Evolutionary conservation across 1,140 invertebrate species (phyloP), one percentile per base, ranked within the genome.

Genomic region (Paralvinella palmiformis): DNA sequence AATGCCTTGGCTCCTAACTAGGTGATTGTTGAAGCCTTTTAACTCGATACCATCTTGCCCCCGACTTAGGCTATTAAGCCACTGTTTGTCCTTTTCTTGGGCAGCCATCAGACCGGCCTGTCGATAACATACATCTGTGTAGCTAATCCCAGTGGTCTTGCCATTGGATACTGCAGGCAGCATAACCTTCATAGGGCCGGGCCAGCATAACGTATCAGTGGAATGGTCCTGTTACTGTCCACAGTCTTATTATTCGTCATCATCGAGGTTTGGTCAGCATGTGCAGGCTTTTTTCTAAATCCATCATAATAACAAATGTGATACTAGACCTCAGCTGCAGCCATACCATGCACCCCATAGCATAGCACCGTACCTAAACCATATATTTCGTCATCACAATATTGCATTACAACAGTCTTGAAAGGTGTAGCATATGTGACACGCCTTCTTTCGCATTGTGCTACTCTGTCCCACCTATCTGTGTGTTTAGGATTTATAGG

Each of bases 21-120:
- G 53, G 5, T 56, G 22, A 56, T 56, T 56, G 53, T 56, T 56
- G 53, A 56, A 56, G 31, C 24, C 53, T 24, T 56, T 56, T 29
- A n/a, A 27, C 17, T 56, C 53, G 20, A 56, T 56, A 29, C 20
- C 53, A 56, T 56, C 53, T 56, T 56, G 53, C 31, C n/a, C n/a
- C n/a, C n/a, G n/a, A n/a, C 45, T 4, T 15, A 48, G 45, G 45
- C 45, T 48, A 24, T 48, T 48, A 24, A 48, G 45, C 45, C 45
- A 48, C 45, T 48, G 5, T 56, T n/a, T 32, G 31, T 56, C 24
- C 53, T 56, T 56, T 29, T 56, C 22, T 56, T 27, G 24, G 2
- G 53, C 22, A 56, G 53, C 53, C 53, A 56, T n/a, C 53, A 56
- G n/a, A n/a, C n/a, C n/a, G n/a, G n/a, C n/a, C n/a, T n/a, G n/a